Percentiles rank a stretch among this genome's conserved stretches.
Evolutionary conservation across 2,113 vertebrate species (phyloP).

Genomic region (Sinosuthora webbiana): DNA sequence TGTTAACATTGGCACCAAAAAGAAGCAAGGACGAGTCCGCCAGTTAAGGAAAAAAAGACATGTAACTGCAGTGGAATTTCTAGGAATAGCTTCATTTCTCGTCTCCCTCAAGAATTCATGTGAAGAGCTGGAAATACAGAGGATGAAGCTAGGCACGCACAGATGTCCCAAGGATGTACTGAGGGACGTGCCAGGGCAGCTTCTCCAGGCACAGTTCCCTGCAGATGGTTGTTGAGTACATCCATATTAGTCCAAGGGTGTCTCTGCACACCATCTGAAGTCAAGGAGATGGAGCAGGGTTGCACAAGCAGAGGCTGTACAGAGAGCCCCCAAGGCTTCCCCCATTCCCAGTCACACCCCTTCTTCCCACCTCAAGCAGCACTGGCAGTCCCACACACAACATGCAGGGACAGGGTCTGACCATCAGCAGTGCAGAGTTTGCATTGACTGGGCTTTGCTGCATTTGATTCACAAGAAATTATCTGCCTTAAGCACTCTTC

Average conservation of each 20-base stretch:
- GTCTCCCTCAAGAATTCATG: not conserved
- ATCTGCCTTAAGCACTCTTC: not conserved
- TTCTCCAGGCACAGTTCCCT: not conserved
- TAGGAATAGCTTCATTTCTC: conserved; percentile 7
- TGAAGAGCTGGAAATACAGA: not conserved
- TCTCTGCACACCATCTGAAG: not conserved
- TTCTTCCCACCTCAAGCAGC: not conserved
- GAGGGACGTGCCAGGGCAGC: not conserved
- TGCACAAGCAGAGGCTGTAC: not conserved
- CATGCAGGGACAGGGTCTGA: accelerated
- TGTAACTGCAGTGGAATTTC: conserved; percentile 1
- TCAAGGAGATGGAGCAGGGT: not conserved
- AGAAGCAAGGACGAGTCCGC: not conserved
- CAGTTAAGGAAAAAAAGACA: not conserved
- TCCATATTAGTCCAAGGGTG: not conserved
- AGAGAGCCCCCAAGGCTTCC: not conserved
- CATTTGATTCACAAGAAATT: not conserved
- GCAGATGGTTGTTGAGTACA: not conserved
- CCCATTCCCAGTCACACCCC: not conserved
- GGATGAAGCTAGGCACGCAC: not conserved
- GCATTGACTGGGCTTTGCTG: not conserved
- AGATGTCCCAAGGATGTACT: not conserved
- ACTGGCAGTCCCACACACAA: accelerated
- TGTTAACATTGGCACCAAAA: not conserved
- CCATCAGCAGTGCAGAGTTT: not conserved